Base-by-base conservation (phyloP, 2,888 invertebrate genomes). In the Melolontha melolontha region DNA sequence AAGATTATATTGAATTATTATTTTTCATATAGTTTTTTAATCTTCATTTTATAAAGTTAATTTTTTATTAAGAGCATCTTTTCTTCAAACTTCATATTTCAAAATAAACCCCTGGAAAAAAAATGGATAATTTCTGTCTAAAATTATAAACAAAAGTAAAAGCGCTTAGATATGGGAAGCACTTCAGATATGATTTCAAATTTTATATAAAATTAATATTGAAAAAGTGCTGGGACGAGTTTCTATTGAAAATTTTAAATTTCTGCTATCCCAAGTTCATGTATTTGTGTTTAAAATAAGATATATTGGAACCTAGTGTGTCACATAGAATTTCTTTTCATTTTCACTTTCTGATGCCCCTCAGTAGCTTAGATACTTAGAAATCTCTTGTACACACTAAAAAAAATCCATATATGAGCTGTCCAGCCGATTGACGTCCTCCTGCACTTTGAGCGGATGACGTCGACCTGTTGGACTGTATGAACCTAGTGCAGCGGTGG, bases 401-500 rank as follows among this genome's bases (percentile, higher is more conserved):
- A 59, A 34, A 54, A 55, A 16, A 42, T 41, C 41, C 12, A 57
- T 55, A 8, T 42, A 42, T 39, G 34, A 62, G 47, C 47, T 7
- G 66, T 57, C 29, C 57, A 39, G 42, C 59, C 11, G 62, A 12
- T 62, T 39, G 44, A 67, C 41, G 54, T 57, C 29, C 55, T 29
- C 39, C 39, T 12, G 27, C 14, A 11, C 11, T 41, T 40, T 22
- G 34, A 11, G 29, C 59, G 59, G 47, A 49, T 62, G 64, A 49
- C 68, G 47, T 47, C 22, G 49, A 55, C 12, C 63, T 40, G 55
- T 39, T 29, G 55, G 63, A 39, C 40, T 72, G 74, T 34, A 47
- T 14, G 44, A 57, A 62, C 59, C 59, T 11, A 62, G 74, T 76
- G 79, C 80, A 78, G 81, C 80, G 79, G 79, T 80, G 79, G 80